Evolutionary conservation across 2,888 invertebrate genomes (phyloP).

Genomic region (Pyrrhosoma nymphula): DNA sequence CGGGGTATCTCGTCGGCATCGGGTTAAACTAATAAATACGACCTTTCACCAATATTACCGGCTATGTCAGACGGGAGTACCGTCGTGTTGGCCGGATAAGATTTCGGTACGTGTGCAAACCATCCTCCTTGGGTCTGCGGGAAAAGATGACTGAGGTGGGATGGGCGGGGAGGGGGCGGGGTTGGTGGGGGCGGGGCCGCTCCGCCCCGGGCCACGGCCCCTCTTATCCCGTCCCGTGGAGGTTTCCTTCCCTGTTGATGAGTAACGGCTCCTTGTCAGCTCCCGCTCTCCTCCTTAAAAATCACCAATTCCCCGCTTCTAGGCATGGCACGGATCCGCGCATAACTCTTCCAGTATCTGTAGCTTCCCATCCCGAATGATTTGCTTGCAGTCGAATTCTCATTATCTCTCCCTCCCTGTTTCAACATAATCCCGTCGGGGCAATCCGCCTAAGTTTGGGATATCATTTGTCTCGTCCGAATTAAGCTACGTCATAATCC

Average conservation of each 20-base stretch:
- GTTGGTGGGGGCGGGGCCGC: not conserved
- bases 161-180: not conserved
- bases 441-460: not conserved
- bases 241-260: not conserved
- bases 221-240: not conserved
- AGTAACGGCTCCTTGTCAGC: slow-evolving; percentile 51
- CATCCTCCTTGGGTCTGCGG: not conserved
- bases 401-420: not conserved
- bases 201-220: not conserved
- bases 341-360: slow-evolving; percentile 59
- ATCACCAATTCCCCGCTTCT: not conserved
- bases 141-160: no score
- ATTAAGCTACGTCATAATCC: not conserved
- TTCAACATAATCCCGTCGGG: not conserved
- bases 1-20: not conserved
- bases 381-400: slow-evolving; percentile 32
- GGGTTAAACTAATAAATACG: slow-evolving; percentile 5
- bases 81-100: not conserved
- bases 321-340: not conserved
- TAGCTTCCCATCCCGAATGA: slow-evolving; percentile 30
- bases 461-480: slow-evolving; percentile 7
- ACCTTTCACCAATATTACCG: slow-evolving; percentile 33
- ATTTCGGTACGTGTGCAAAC: slow-evolving; percentile 7
- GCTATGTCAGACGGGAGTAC: not conserved
- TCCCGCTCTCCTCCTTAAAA: not conserved